Evolutionary conservation across 2,113 vertebrate species (phyloP).

Genomic region (Gallinago jamesoni): DNA sequence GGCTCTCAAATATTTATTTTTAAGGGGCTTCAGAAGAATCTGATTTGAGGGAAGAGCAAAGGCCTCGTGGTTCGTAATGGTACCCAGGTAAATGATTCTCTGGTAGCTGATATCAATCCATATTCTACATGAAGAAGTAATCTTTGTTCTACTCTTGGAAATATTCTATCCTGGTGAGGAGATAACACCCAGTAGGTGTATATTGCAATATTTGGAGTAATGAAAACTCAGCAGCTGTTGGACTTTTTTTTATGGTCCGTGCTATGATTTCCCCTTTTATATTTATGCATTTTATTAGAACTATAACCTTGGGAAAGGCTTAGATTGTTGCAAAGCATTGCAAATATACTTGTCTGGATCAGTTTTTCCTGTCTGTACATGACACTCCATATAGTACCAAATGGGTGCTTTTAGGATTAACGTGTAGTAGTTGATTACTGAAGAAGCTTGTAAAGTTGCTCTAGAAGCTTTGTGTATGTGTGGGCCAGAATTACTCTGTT

Average conservation of each 20-base stretch:
- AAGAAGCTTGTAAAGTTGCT: neutral
- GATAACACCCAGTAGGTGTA: neutral
- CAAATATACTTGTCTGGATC: fast-evolving
- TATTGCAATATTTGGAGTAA: neutral
- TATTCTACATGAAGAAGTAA: neutral
- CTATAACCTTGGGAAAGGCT: neutral
- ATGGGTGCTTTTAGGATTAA: neutral
- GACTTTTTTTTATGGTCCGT: neutral
- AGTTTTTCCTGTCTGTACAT: neutral
- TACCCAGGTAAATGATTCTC: neutral
- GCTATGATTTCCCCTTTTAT: neutral
- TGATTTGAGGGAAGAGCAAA: neutral
- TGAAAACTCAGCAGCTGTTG: fast-evolving
- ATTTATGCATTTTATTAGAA: neutral
- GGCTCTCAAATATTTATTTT: neutral
- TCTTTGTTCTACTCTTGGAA: neutral
- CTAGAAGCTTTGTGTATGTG: neutral
- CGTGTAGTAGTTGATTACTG: neutral
- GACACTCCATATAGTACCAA: fast-evolving
- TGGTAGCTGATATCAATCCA: neutral
- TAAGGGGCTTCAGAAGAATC: neutral
- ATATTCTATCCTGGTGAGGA: neutral
- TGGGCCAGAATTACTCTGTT: neutral
- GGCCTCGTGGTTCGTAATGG: neutral
- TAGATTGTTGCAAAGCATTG: fast-evolving